Base-by-base conservation (phyloP, 2,113 vertebrate genomes). In the Microcebus griseorufus region DNA sequence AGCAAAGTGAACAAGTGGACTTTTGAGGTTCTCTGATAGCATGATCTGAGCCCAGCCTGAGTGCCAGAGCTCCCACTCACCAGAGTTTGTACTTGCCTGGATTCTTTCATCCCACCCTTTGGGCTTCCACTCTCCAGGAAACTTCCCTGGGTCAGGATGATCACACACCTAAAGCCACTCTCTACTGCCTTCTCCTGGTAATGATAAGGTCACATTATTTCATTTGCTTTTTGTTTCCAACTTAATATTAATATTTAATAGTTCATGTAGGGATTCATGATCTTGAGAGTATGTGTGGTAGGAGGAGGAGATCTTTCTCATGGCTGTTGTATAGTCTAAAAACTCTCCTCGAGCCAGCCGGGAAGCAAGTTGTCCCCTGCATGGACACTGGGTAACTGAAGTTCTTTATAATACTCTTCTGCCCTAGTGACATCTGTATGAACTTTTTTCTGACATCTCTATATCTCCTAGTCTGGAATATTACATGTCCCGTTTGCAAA, bases 31-130 rank as follows among this genome's bases (percentile, higher is more conserved):
- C 32, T 6, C 2, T 17, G 22, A 62, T 45, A 55, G 69, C 4
- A 58, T 45, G 10, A 65, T 51, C 12, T 69, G 42, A 76, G 5
- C 29, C 17, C 39, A 45, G 32, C 27, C 17, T 53, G 7, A 14
- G 37, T n/a, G 17, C 1, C 13, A 7, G 13, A 13, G 42, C 5
- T 55, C 3, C 13, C 0, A 0, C 42, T 69, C 42, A 75, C n/a
- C 39, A 45, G 17, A 11, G 1, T 69, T 39, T 45, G 39, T 62
- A 20, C n/a, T 29, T 80, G 5, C 7, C 3, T 88, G 37, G 9
- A 17, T 69, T 85, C 39, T 70, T 64, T 17, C 20, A 25, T 37
- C 6, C 13, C 18, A 88, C 2, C 0, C 25, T 62, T 23, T 79
- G 18, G 20, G 23, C 2, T 27, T 69, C n/a, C 6, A 6, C 7